A percentile compares a stretch with the other conserved stretches of the same genome.
phyloP scores from a whole-genome alignment of 2,113 vertebrate species.

The Narcine bancroftii region DNA sequence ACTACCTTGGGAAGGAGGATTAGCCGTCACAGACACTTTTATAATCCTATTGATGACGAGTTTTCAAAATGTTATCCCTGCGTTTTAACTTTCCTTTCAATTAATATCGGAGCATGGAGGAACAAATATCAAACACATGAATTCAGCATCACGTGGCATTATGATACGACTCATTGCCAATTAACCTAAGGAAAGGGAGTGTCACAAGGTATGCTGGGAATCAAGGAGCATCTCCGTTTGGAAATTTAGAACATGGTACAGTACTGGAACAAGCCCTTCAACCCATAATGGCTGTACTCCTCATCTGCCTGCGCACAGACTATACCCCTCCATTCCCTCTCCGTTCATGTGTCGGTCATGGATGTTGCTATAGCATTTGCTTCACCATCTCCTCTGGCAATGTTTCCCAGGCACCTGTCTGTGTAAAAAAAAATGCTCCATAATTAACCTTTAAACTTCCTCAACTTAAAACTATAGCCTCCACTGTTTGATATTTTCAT shows the following conservation, averaged over 20 bases:
- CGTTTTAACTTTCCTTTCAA: neutral
- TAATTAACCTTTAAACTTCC: too few species aligned
- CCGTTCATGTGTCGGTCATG: too few species aligned
- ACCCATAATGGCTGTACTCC: too few species aligned
- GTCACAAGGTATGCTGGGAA: neutral
- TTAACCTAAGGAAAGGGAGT: neutral
- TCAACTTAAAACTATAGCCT: too few species aligned
- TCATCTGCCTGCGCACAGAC: too few species aligned
- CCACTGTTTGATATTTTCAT: too few species aligned
- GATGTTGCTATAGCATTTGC: too few species aligned
- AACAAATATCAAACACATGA: neutral
- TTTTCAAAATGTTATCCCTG: neutral
- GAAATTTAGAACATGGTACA: neutral
- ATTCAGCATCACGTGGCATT: neutral
- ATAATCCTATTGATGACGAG: neutral
- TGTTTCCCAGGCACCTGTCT: too few species aligned
- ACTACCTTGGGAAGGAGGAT: neutral
- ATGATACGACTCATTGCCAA: neutral
- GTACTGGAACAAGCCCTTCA: too few species aligned
- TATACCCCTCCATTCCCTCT: too few species aligned
- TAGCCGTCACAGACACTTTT: neutral
- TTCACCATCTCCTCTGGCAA: too few species aligned
- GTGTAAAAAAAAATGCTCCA: too few species aligned
- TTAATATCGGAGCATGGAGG: neutral
- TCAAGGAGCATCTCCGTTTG: neutral